Percentiles rank a stretch among this genome's conserved stretches.
phyloP scores from a whole-genome alignment of 1,140 invertebrate genomes.

The Diorhabda elongata region DNA sequence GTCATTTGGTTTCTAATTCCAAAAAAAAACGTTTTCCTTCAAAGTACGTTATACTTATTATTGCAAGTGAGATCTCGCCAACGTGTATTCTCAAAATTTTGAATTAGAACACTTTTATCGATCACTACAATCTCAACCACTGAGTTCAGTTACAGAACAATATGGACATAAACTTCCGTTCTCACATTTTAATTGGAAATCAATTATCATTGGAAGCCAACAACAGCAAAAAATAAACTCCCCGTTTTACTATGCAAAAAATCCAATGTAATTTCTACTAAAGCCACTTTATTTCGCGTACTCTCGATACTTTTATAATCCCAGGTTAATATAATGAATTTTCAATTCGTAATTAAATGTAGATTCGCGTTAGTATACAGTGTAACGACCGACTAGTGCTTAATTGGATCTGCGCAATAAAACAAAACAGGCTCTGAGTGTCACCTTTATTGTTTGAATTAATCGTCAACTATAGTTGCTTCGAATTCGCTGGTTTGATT shows the following conservation, averaged over 20 bases:
- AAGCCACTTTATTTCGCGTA: slow-evolving; percentile 2
- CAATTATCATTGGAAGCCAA: neutral
- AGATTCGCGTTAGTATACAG: slow-evolving; percentile 17
- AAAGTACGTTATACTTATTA: no score
- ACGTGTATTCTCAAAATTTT: no score
- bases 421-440: neutral
- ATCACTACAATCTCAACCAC: no score
- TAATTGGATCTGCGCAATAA: slow-evolving; percentile 7
- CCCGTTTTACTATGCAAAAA: neutral
- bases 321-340: slow-evolving; percentile 22
- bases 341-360: slow-evolving; percentile 29
- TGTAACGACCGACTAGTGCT: neutral
- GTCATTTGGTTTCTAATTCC: no score
- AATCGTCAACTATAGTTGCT: neutral
- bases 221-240: neutral
- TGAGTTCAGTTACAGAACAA: no score
- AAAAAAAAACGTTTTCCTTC: no score
- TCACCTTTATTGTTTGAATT: neutral
- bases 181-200: neutral
- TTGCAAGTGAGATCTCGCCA: no score
- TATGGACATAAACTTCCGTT: neutral
- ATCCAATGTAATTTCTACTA: neutral
- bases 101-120: no score
- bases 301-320: neutral
- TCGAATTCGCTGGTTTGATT: neutral